Percentiles rank a stretch among this genome's conserved stretches.
These are phyloP conservation scores for Gyrodactylus bullatarudis DNA, from an alignment of 1,140 invertebrate species.

Conservation along the genomic window DNA sequence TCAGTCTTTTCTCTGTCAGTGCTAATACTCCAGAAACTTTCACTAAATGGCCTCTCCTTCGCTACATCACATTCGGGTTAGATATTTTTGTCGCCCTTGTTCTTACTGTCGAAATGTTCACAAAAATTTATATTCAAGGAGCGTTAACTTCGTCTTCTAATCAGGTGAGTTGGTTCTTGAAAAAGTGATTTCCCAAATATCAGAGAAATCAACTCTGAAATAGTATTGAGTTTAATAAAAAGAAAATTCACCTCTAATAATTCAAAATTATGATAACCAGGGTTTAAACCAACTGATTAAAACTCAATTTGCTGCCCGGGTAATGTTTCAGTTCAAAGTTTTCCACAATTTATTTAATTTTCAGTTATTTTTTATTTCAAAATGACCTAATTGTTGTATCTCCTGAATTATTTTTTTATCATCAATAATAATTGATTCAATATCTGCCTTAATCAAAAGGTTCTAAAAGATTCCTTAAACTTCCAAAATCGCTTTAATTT, in stretches of 20 bases:
- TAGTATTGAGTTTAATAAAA: constrained; percentile 5
- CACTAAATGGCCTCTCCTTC: constrained; percentile 37
- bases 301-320: neutral
- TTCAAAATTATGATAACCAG: neutral
- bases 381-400: too few relatives aligned
- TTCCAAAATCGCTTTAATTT: too few relatives aligned
- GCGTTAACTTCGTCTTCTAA: constrained; percentile 36
- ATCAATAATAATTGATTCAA: too few relatives aligned
- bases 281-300: constrained; percentile 5
- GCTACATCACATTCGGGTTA: constrained; percentile 51
- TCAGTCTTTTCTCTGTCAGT: constrained; percentile 65
- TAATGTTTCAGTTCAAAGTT: neutral
- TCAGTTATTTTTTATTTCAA: constrained; percentile 3
- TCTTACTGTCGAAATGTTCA: constrained; percentile 83
- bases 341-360: neutral
- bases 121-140: constrained; percentile 77
- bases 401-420: too few relatives aligned
- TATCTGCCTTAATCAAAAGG: too few relatives aligned
- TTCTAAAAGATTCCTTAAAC: too few relatives aligned
- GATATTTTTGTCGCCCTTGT: constrained; percentile 56
- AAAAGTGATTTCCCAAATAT: neutral
- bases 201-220: constrained; percentile 6
- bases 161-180: constrained; percentile 11
- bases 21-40: constrained; percentile 82
- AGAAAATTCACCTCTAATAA: neutral